phyloP scores from a whole-genome alignment of 2,797 vertebrate genomes.

The Dryobates pubescens region DNA sequence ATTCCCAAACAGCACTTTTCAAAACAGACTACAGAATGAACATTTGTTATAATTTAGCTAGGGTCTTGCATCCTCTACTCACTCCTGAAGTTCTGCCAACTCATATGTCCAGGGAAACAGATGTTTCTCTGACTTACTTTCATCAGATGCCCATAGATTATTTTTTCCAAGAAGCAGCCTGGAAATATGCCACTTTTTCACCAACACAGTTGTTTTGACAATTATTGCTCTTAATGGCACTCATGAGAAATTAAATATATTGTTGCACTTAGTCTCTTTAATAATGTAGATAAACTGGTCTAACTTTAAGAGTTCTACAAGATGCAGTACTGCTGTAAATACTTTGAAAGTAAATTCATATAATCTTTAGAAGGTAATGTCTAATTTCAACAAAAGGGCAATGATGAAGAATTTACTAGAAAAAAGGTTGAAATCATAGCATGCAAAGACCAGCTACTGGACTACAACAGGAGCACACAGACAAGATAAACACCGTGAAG shows the following conservation, averaged over 20 bases:
- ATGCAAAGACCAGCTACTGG: neutral
- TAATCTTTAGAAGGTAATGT: neutral
- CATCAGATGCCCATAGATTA: constrained; percentile 33
- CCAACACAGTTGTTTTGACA: constrained; percentile 13
- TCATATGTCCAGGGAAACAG: constrained; percentile 47
- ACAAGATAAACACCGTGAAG: neutral
- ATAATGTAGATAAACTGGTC: neutral
- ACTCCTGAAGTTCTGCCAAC: constrained; percentile 56
- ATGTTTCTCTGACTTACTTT: constrained; percentile 60
- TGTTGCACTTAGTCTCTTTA: neutral
- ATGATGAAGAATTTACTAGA: neutral
- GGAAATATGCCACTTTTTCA: constrained; percentile 13
- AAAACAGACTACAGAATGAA: constrained; percentile 47
- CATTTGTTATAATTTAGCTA: constrained; percentile 65
- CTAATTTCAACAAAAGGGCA: neutral
- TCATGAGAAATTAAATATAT: constrained; percentile 10
- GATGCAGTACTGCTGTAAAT: neutral
- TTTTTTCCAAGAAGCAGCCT: constrained; percentile 21
- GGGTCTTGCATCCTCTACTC: constrained; percentile 29
- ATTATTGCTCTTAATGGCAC: neutral
- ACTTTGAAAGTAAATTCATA: neutral
- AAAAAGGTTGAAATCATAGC: neutral
- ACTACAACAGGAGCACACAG: neutral
- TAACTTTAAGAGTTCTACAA: neutral
- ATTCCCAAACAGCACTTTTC: constrained; percentile 20